A percentile compares a stretch with the other conserved stretches of the same genome.
Conservation (phyloP, 2,113 vertebrate genomes). For the Lophochroa leadbeateri region DNA sequence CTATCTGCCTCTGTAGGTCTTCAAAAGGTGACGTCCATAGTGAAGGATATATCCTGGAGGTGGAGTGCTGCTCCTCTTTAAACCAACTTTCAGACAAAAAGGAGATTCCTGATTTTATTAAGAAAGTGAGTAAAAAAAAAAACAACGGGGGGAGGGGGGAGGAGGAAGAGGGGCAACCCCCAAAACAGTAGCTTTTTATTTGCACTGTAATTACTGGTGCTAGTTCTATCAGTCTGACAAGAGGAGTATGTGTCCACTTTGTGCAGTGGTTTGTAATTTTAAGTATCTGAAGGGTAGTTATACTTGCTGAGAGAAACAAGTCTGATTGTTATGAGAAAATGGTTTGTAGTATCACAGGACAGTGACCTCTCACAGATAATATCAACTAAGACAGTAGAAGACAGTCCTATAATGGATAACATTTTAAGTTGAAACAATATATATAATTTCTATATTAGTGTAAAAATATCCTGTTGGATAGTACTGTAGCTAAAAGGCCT, state of each 20-base stretch:
- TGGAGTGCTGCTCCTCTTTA: slow-evolving; percentile 86
- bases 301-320: not conserved
- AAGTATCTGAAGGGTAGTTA: not conserved
- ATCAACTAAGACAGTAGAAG: not conserved
- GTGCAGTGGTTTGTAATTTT: not conserved
- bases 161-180: not conserved
- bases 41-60: slow-evolving; percentile 84
- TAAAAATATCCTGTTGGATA: not conserved
- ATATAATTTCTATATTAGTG: not conserved
- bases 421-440: slow-evolving; percentile 6
- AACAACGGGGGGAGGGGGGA: not conserved
- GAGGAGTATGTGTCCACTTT: not conserved
- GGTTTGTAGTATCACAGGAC: not conserved
- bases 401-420: not conserved
- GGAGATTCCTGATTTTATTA: slow-evolving; percentile 91
- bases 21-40: slow-evolving; percentile 56
- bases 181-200: not conserved
- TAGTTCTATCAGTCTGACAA: not conserved
- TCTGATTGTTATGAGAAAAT: not conserved
- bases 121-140: slow-evolving; percentile 83
- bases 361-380: not conserved
- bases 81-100: slow-evolving; percentile 85
- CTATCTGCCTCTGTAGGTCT: slow-evolving; percentile 66
- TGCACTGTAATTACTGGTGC: not conserved
- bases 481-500: not conserved